phyloP scores from a whole-genome alignment of 2,888 invertebrate genomes.

The Pheosia gnoma region DNA sequence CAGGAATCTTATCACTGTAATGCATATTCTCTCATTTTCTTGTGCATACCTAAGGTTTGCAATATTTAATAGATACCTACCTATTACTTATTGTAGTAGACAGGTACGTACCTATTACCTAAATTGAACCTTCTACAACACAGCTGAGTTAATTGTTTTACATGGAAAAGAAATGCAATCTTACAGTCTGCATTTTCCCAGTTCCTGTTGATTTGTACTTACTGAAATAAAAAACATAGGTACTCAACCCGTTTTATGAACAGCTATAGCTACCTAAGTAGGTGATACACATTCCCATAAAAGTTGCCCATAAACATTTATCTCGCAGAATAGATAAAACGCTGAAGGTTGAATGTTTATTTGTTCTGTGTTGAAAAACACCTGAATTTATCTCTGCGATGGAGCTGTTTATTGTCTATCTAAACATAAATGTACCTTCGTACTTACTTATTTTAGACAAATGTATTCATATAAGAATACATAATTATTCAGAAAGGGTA shows the following conservation, averaged over 20 bases:
- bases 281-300: not conserved
- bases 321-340: constrained; percentile 3
- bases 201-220: too few species aligned
- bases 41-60: too few species aligned
- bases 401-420: constrained; percentile 21
- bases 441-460: not conserved
- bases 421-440: not conserved
- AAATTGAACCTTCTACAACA: too few species aligned
- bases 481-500: too few species aligned
- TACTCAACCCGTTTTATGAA: too few species aligned
- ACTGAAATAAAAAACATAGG: too few species aligned
- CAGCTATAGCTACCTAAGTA: not conserved
- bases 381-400: constrained; percentile 14
- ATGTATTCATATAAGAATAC: not conserved
- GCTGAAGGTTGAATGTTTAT: constrained; percentile 1
- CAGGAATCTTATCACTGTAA: too few species aligned
- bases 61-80: too few species aligned
- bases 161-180: not conserved
- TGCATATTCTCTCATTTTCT: too few species aligned
- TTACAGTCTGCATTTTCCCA: not conserved
- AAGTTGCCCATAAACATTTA: not conserved
- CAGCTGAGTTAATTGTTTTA: too few species aligned
- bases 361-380: constrained; percentile 5
- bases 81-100: too few species aligned
- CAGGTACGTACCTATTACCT: too few species aligned